Evolutionary conservation across 2,888 invertebrate species (phyloP), one percentile per base, ranked within the genome.

Genomic region (Tenthredo mesomela): DNA sequence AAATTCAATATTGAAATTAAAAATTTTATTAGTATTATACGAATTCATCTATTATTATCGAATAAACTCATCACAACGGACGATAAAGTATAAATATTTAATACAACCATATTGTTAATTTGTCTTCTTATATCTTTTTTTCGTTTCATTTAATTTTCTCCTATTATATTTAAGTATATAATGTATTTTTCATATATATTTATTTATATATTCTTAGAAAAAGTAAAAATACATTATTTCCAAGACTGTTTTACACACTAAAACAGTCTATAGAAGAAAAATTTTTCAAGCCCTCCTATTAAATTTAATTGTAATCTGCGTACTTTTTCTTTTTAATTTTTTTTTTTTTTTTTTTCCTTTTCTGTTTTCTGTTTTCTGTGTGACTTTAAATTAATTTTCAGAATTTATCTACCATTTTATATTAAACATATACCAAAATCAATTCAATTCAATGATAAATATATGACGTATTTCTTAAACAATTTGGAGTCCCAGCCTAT

Each of bases 401-500:
- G n/a, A 54, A 54, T 54, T 54, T 54, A 54, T 54, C 54, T 54
- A 54, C 7, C 54, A 54, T 54, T n/a, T 61, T 3, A 61, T 61
- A 0, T 58, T 25, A 25, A 61, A 61, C 21, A 10, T 25, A 61
- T 61, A 37, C 7, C 37, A 0, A 2, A 61, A 61, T 61, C 10
- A 25, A 21, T 25, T 9, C 1, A 58, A 58, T 58, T 25, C 25
- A 61, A 61, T 25, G 25, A 25, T 61, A 0, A 61, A 54, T 54
- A n/a, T 7, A 54, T 54, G 1, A n/a, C 3, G 10, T 61, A 9
- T 61, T 12, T 25, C 61, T 88, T 84, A 91, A 86, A 91, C 89
- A 61, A 90, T 88, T 87, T 89, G 89, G 67, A 91, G 86, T 37
- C 87, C 87, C 82, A 90, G 86, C 73, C 86, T 87, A 82, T 88